A percentile compares a stretch with the other conserved stretches of the same genome.
phyloP scores from a whole-genome alignment of 2,888 invertebrate species.

The Eremobia ochroleuca region DNA sequence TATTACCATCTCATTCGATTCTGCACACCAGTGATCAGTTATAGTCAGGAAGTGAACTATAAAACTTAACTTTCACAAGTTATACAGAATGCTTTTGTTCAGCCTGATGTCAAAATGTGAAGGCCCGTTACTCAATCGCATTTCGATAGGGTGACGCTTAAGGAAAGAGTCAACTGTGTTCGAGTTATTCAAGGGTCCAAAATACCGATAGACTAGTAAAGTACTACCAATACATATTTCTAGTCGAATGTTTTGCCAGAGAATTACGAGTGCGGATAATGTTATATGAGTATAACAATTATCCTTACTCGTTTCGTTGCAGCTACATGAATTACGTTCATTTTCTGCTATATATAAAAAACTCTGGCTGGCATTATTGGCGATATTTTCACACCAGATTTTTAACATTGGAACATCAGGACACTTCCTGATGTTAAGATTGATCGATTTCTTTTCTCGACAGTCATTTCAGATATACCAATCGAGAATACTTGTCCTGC shows the following conservation, averaged over 20 bases:
- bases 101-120: slow-evolving; percentile 38
- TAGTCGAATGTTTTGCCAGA: not conserved
- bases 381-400: not conserved
- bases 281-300: no score
- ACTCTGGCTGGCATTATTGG: not conserved
- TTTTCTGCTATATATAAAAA: not conserved
- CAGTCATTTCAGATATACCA: not conserved
- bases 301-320: no score
- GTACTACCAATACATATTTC: not conserved
- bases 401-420: not conserved
- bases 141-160: slow-evolving; percentile 12
- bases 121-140: slow-evolving; percentile 25
- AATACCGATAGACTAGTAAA: not conserved
- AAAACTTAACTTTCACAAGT: slow-evolving; percentile 37
- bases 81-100: slow-evolving; percentile 19
- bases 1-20: not conserved
- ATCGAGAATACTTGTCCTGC: not conserved
- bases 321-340: no score
- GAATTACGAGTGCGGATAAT: no score
- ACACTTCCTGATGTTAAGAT: not conserved
- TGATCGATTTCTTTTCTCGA: not conserved
- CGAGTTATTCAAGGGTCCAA: not conserved
- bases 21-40: not conserved
- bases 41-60: slow-evolving; percentile 25
- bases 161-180: slow-evolving; percentile 1